Conservation (phyloP, 2,888 invertebrate species). For the Cataglyphis livida region DNA sequence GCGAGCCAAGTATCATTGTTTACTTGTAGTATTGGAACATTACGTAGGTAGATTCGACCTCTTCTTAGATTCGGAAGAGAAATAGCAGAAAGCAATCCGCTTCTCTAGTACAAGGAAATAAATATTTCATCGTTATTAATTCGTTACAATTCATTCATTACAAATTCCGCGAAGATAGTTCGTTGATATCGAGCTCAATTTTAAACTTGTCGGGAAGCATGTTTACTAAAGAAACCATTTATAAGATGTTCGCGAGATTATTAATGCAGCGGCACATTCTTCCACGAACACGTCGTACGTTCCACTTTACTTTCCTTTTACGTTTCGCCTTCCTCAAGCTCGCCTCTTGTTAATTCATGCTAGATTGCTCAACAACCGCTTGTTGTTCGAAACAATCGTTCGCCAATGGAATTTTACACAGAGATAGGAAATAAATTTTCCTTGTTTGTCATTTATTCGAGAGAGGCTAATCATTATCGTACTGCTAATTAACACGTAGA, state of each 20-base stretch:
- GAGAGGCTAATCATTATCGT: neutral
- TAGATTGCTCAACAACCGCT: neutral
- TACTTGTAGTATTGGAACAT: neutral
- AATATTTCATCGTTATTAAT: neutral
- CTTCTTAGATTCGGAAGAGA: neutral
- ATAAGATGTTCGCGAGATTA: neutral
- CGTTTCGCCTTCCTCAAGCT: conserved; percentile 20
- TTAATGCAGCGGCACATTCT: conserved; percentile 15
- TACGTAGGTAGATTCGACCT: neutral
- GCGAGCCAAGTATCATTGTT: neutral
- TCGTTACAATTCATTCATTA: neutral
- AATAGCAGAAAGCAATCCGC: neutral
- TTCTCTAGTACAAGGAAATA: neutral
- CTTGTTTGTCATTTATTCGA: neutral
- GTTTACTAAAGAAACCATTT: neutral
- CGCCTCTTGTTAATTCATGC: conserved; percentile 4
- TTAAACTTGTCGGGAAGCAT: neutral
- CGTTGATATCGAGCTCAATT: neutral
- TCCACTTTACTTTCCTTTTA: conserved; percentile 30
- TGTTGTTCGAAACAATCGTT: neutral
- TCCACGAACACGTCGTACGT: conserved; percentile 24
- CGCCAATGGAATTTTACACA: neutral
- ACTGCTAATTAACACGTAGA: neutral
- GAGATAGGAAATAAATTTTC: neutral
- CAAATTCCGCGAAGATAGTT: neutral